Percentiles rank a stretch among this genome's conserved stretches.
Conservation (phyloP, 1,140 invertebrate genomes). For the Drosophila arizonae region DNA sequence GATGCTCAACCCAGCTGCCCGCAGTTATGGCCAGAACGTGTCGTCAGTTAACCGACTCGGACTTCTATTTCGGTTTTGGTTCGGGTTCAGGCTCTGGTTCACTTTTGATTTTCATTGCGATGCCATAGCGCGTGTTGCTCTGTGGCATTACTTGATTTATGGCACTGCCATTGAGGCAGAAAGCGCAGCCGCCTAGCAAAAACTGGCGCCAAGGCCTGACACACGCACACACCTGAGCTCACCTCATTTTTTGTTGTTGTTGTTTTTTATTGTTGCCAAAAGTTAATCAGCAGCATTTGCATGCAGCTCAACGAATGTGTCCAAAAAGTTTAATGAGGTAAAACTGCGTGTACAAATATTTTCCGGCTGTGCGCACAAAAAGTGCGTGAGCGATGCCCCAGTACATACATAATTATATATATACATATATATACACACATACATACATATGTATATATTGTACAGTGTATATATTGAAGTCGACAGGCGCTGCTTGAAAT, state of each 20-base stretch:
- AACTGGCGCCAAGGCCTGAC: slow-evolving; percentile 40
- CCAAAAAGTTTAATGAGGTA: slow-evolving; percentile 66
- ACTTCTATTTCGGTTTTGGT: background rate
- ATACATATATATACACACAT: slow-evolving; percentile 47
- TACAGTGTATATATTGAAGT: background rate
- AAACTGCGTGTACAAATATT: slow-evolving; percentile 70
- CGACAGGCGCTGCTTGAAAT: slow-evolving; percentile 64
- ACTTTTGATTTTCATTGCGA: slow-evolving; percentile 3
- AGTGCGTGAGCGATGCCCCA: slow-evolving; percentile 66
- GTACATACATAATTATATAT: slow-evolving; percentile 23
- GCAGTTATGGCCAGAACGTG: background rate
- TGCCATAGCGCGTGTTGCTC: slow-evolving; percentile 27
- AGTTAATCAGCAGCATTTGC: slow-evolving; percentile 70
- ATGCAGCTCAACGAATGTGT: slow-evolving; percentile 64
- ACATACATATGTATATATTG: slow-evolving; percentile 8
- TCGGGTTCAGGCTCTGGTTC: slow-evolving; percentile 3
- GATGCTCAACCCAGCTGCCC: slow-evolving; percentile 14
- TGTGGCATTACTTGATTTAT: slow-evolving; percentile 62
- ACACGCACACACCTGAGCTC: background rate
- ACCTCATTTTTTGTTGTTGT: background rate
- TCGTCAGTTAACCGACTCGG: slow-evolving; percentile 2
- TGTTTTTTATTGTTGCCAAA: slow-evolving; percentile 8
- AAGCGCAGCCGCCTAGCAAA: slow-evolving; percentile 43
- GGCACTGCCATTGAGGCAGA: slow-evolving; percentile 39
- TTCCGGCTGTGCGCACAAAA: slow-evolving; percentile 53